Evolutionary conservation across 2,888 invertebrate species (phyloP).

Genomic region (Charanyca ferruginea): DNA sequence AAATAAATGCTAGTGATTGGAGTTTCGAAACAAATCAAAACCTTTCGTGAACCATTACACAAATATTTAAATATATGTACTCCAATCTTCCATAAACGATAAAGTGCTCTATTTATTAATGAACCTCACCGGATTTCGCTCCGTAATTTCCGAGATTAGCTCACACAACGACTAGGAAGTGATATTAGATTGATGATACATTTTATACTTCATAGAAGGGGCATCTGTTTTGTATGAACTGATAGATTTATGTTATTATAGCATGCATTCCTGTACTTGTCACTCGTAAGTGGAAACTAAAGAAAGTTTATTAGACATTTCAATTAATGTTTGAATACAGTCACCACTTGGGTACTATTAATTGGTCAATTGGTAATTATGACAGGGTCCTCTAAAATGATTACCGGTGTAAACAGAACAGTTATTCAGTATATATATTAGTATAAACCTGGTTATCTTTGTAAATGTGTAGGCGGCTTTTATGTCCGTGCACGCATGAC

Average conservation of each 20-base stretch:
- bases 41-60: neutral
- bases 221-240: constrained; percentile 46
- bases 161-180: neutral
- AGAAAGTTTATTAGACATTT: constrained; percentile 19
- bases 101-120: neutral
- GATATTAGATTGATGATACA: constrained; percentile 42
- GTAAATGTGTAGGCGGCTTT: constrained; percentile 23
- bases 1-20: neutral
- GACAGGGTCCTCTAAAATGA: neutral
- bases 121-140: neutral
- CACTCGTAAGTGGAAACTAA: constrained; percentile 15
- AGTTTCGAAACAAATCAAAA: neutral
- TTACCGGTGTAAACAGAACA: neutral
- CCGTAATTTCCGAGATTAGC: constrained; percentile 18
- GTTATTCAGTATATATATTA: too few relatives aligned
- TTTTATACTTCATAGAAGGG: constrained; percentile 21
- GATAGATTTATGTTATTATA: constrained; percentile 40
- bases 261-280: constrained; percentile 31
- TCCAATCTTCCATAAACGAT: neutral
- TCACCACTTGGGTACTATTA: neutral
- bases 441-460: neutral
- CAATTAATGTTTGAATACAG: neutral
- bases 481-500: constrained; percentile 23
- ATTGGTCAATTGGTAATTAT: constrained; percentile 7
- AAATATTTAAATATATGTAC: neutral